Evolutionary conservation across 2,113 vertebrate species (phyloP).

Genomic region (Talpa occidentalis): DNA sequence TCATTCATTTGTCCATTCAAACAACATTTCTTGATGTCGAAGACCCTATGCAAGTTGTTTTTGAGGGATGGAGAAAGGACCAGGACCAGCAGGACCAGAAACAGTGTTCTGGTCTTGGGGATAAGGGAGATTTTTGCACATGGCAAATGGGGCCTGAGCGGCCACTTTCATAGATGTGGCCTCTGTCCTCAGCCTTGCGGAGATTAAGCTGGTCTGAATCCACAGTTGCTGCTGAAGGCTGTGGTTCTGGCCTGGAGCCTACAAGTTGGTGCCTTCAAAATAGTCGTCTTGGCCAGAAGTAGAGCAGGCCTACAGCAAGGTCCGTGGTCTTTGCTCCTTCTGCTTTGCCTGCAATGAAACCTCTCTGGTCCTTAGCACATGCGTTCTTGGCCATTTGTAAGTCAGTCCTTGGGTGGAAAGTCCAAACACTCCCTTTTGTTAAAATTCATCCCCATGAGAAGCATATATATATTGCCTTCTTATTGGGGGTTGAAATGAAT

Average conservation of each 20-base stretch:
- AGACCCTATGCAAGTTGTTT: background rate
- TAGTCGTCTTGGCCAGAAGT: background rate
- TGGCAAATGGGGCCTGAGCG: background rate
- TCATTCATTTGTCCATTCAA: background rate
- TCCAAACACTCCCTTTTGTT: background rate
- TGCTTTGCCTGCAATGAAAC: background rate
- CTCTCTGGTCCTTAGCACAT: background rate
- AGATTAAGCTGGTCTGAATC: background rate
- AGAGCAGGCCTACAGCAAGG: background rate
- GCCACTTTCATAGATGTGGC: background rate
- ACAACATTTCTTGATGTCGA: background rate
- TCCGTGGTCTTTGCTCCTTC: background rate
- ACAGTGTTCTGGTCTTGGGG: background rate
- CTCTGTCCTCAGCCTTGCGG: slow-evolving; percentile 33
- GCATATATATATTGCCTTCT: background rate
- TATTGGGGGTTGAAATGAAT: background rate
- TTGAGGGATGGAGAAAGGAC: background rate
- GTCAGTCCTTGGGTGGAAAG: background rate
- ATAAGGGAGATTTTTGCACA: background rate
- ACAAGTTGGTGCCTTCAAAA: background rate
- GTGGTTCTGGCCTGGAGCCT: background rate
- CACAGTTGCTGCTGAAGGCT: background rate
- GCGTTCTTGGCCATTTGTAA: background rate
- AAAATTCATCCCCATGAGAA: slow-evolving; percentile 25
- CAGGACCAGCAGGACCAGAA: too few relatives aligned